Percentiles rank a stretch among this genome's conserved stretches.
Evolutionary conservation across 2,888 invertebrate species (phyloP).

Genomic region (Zygothrica quintamaculata): DNA sequence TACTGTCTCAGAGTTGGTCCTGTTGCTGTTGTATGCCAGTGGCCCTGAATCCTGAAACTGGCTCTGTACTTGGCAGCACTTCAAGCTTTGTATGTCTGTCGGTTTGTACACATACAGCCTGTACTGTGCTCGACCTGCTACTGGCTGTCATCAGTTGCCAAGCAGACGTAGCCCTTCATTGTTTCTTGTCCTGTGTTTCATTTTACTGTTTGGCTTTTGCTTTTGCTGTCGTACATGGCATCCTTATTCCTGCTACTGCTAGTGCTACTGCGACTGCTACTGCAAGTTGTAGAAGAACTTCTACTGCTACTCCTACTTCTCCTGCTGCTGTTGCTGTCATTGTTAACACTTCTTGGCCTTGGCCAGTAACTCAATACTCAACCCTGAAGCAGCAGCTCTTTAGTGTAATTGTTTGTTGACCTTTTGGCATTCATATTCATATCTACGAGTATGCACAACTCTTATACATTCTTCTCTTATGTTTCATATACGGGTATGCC

Average conservation of each 20-base stretch:
- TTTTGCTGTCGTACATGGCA: slow-evolving; percentile 9
- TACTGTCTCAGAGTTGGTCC: slow-evolving; percentile 6
- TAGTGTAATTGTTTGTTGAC: slow-evolving; percentile 60
- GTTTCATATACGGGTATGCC: not conserved
- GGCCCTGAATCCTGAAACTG: slow-evolving; percentile 2
- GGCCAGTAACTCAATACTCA: slow-evolving; percentile 5
- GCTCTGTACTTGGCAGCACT: slow-evolving; percentile 50
- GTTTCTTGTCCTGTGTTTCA: slow-evolving; percentile 57
- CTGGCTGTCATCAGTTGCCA: slow-evolving; percentile 63
- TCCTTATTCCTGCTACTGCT: slow-evolving; percentile 6
- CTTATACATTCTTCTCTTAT: slow-evolving; percentile 6
- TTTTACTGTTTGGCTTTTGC: slow-evolving; percentile 46
- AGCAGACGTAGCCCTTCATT: slow-evolving; percentile 53
- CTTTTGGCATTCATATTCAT: slow-evolving; percentile 63
- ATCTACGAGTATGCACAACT: slow-evolving; percentile 19
- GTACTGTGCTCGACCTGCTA: not conserved
- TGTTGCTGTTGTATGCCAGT: slow-evolving; percentile 16
- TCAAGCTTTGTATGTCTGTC: slow-evolving; percentile 19
- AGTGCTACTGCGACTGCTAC: not conserved
- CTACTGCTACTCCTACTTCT: not conserved
- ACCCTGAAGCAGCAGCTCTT: slow-evolving; percentile 36
- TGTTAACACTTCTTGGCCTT: slow-evolving; percentile 25
- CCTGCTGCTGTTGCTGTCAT: slow-evolving; percentile 11
- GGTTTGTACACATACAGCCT: slow-evolving; percentile 6
- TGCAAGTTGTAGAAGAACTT: too few species aligned